Conservation (phyloP, 2,888 invertebrate species). For the Apodemia mormo region DNA sequence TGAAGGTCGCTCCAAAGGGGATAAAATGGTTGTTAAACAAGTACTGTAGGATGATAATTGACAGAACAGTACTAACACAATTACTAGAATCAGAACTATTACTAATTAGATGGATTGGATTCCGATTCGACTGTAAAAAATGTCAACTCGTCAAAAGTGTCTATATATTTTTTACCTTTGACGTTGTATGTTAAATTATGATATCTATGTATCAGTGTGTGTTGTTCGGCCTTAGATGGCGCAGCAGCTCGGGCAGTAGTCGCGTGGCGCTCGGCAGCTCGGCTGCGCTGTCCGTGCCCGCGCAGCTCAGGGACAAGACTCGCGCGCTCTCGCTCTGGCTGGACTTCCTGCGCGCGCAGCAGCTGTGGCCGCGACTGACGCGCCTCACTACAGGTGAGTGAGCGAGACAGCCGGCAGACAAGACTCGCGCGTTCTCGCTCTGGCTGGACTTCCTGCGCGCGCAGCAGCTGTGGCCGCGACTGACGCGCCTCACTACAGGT, state of each 20-base stretch:
- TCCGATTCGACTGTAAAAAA: too few species aligned
- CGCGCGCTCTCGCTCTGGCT: constrained; percentile 89
- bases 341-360: constrained; percentile 87
- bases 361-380: constrained; percentile 84
- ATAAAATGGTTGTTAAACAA: too few species aligned
- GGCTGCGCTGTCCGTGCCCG: constrained; percentile 90
- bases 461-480: constrained; percentile 84
- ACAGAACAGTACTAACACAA: too few species aligned
- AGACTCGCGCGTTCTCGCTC: constrained; percentile 89
- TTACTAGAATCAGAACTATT: too few species aligned
- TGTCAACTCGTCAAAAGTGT: too few species aligned
- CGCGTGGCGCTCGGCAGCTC: constrained; percentile 85
- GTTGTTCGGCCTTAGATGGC: constrained; percentile 55
- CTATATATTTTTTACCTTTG: too few species aligned
- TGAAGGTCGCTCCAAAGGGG: too few species aligned
- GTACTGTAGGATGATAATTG: too few species aligned
- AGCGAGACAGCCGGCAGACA: constrained; percentile 75
- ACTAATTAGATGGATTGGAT: too few species aligned
- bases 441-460: constrained; percentile 89
- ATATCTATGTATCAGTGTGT: neutral
- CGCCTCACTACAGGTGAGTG: constrained; percentile 39
- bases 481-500: constrained; percentile 54
- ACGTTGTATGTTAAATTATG: too few species aligned
- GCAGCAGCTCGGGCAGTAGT: constrained; percentile 45
- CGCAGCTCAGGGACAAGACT: constrained; percentile 94